These are phyloP conservation scores for Coleophora flavipennella DNA, from an alignment of 2,888 invertebrate species.

Conservation along the genomic window DNA sequence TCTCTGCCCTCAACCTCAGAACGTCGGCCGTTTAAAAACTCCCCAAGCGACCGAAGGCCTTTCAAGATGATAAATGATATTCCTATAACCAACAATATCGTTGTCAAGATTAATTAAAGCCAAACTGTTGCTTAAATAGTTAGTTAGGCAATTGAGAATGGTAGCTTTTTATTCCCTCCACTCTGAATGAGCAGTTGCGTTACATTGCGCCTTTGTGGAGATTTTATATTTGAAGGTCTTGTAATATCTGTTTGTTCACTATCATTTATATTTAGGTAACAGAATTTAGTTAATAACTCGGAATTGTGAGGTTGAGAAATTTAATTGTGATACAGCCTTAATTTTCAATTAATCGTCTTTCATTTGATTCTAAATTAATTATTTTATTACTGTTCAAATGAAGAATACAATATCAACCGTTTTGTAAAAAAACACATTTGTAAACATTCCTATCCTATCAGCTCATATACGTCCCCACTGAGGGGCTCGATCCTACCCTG, in stretches of 20 bases:
- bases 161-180: slow-evolving; percentile 38
- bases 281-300: too few species aligned
- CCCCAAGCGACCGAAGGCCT: slow-evolving; percentile 39
- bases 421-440: too few species aligned
- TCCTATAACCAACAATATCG: slow-evolving; percentile 41
- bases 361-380: too few species aligned
- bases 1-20: slow-evolving; percentile 18
- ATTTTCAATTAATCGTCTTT: too few species aligned
- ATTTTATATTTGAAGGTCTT: slow-evolving; percentile 1
- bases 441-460: too few species aligned
- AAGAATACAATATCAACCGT: too few species aligned
- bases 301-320: too few species aligned
- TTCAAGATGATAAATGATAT: slow-evolving; percentile 65
- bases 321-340: too few species aligned
- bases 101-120: slow-evolving; percentile 69
- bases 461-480: too few species aligned
- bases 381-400: too few species aligned
- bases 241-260: slow-evolving; percentile 2
- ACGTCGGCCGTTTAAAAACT: slow-evolving; percentile 43
- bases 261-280: too few species aligned
- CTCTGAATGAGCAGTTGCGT: background rate
- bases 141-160: slow-evolving; percentile 51
- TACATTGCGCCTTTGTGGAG: slow-evolving; percentile 3
- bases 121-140: slow-evolving; percentile 61
- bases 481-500: too few species aligned